Conservation (phyloP, 2,797 vertebrate genomes). For the Acanthornis magna region DNA sequence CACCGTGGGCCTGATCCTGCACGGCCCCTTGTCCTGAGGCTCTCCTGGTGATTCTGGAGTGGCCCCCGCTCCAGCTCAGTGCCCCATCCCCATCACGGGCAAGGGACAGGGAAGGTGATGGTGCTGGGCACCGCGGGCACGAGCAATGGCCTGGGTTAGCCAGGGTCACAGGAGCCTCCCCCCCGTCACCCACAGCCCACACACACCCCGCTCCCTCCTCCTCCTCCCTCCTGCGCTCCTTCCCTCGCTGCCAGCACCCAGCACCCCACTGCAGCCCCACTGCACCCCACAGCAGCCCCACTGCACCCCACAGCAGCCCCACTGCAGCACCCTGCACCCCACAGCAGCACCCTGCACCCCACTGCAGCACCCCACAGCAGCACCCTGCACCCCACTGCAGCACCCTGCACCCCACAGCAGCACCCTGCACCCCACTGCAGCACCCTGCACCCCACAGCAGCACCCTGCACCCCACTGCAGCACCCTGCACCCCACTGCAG, state of each 20-base stretch:
- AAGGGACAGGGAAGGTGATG: neutral
- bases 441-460: neutral
- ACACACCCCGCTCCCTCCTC: neutral
- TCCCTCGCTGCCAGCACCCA: neutral
- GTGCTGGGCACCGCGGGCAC: rapidly evolving
- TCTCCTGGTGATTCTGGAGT: neutral
- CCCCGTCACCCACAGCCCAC: neutral
- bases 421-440: neutral
- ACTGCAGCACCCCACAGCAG: too few relatives aligned
- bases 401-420: too few relatives aligned
- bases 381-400: too few relatives aligned
- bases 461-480: neutral
- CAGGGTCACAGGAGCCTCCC: neutral
- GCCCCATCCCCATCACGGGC: neutral
- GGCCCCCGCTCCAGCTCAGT: neutral
- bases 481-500: too few relatives aligned
- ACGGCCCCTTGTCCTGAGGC: neutral
- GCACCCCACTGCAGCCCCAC: neutral
- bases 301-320: neutral
- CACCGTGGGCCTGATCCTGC: neutral
- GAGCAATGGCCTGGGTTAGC: neutral
- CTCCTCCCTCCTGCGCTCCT: neutral
- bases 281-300: neutral
- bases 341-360: neutral
- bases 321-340: neutral